Percentiles rank a stretch among this genome's conserved stretches.
These are phyloP conservation scores for Dinothrombium tinctorium DNA, from an alignment of 1,140 invertebrate species.

Conservation along the genomic window DNA sequence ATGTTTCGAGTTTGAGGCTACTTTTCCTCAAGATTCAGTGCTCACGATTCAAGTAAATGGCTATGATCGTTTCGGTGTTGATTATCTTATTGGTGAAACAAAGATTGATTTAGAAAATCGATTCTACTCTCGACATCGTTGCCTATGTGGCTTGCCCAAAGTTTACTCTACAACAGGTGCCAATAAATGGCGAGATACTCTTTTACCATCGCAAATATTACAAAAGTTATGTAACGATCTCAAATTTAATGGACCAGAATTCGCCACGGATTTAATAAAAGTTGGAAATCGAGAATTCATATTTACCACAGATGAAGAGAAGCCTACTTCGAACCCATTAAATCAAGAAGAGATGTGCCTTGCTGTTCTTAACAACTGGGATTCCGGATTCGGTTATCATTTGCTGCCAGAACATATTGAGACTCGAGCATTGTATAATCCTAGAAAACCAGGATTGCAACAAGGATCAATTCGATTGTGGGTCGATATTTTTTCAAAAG, in stretches of 20 bases:
- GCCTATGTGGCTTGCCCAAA: conserved; percentile 49
- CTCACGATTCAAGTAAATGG: conserved; percentile 58
- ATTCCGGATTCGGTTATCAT: conserved; percentile 46
- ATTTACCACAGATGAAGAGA: too few species aligned
- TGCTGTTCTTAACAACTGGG: conserved; percentile 52
- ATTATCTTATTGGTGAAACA: conserved; percentile 73
- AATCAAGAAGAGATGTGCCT: conserved; percentile 58
- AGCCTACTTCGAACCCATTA: too few species aligned
- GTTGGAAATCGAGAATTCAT: too few species aligned
- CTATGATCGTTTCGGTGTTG: conserved; percentile 63
- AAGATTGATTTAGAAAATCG: conserved; percentile 74
- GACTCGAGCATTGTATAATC: conserved; percentile 57
- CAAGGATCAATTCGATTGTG: conserved; percentile 78
- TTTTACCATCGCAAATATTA: too few species aligned
- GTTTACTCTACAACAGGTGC: too few species aligned
- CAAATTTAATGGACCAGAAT: too few species aligned
- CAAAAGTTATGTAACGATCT: too few species aligned
- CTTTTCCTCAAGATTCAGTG: conserved; percentile 66
- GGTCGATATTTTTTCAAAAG: conserved; percentile 87
- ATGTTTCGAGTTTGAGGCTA: too few species aligned
- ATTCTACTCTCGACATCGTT: conserved; percentile 60
- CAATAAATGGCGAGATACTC: too few species aligned
- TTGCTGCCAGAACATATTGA: conserved; percentile 68
- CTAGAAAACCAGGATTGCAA: conserved; percentile 64
- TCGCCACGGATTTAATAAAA: too few species aligned